These are phyloP conservation scores for Pandemis heparana DNA, from an alignment of 2,888 invertebrate species.

Conservation along the genomic window DNA sequence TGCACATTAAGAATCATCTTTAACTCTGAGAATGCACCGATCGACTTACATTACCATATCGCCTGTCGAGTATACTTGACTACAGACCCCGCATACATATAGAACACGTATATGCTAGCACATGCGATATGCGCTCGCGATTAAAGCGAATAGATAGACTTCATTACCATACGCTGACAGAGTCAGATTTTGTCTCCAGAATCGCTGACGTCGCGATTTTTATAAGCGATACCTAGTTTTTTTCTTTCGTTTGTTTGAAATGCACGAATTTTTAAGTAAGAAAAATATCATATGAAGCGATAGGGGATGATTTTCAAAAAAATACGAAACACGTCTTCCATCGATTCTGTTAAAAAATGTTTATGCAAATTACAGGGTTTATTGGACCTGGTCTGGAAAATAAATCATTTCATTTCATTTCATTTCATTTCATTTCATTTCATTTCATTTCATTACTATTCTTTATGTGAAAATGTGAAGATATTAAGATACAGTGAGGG, in stretches of 20 bases:
- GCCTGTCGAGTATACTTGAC: conserved; percentile 68
- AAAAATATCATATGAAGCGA: neutral
- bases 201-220: conserved; percentile 32
- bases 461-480: too few relatives aligned
- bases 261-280: conserved; percentile 8
- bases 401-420: too few relatives aligned
- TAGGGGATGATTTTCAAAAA: too few relatives aligned
- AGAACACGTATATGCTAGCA: conserved; percentile 44
- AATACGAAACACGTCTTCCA: too few relatives aligned
- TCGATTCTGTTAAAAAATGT: too few relatives aligned
- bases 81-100: conserved; percentile 53
- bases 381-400: too few relatives aligned
- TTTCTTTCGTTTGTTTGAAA: conserved; percentile 9
- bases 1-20: conserved; percentile 80
- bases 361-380: too few relatives aligned
- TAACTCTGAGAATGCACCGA: conserved; percentile 71
- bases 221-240: conserved; percentile 33
- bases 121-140: conserved; percentile 64
- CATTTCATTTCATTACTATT: too few relatives aligned
- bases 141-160: conserved; percentile 68
- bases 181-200: conserved; percentile 53
- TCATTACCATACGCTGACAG: conserved; percentile 69
- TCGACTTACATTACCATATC: conserved; percentile 79
- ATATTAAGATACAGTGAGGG: too few relatives aligned
- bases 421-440: too few relatives aligned